Percentiles rank a stretch among this genome's conserved stretches.
Conservation (phyloP, 2,113 vertebrate genomes). For the Condylura cristata region DNA sequence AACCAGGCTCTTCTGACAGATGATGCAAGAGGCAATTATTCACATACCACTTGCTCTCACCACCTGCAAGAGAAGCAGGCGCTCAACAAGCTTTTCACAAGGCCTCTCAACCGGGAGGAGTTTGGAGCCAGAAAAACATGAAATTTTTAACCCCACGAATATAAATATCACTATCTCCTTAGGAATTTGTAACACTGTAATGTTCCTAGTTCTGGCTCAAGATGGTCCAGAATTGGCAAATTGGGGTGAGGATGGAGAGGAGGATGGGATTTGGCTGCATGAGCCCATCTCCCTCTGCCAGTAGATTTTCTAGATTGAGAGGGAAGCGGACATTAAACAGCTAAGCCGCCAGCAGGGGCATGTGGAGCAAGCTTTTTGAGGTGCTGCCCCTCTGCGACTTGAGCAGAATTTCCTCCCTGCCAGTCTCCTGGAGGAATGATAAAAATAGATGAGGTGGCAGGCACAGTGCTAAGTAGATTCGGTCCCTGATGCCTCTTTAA, state of each 20-base stretch:
- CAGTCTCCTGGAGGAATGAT: not conserved
- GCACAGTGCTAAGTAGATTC: conserved; percentile 7
- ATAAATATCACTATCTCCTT: too few species aligned
- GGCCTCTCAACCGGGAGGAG: not conserved
- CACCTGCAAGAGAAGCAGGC: not conserved
- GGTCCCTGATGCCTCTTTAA: conserved; percentile 30
- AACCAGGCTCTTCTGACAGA: conserved; percentile 7
- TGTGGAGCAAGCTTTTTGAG: not conserved
- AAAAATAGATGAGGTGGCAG: not conserved
- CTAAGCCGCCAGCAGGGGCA: not conserved
- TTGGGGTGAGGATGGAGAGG: too few species aligned
- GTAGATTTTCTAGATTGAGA: not conserved
- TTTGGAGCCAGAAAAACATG: too few species aligned
- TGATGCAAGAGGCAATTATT: not conserved
- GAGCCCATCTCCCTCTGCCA: not conserved
- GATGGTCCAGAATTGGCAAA: too few species aligned
- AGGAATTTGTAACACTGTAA: too few species aligned
- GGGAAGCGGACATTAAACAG: not conserved
- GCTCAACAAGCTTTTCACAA: not conserved
- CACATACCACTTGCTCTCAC: not conserved
- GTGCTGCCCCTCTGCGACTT: not conserved
- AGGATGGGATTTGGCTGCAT: not conserved
- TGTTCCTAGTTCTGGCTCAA: too few species aligned
- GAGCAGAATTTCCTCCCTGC: not conserved
- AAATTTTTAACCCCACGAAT: too few species aligned